Evolutionary conservation across 1,140 invertebrate species (phyloP), one percentile per base, ranked within the genome.

Genomic region (Cecropterus lyciades): DNA sequence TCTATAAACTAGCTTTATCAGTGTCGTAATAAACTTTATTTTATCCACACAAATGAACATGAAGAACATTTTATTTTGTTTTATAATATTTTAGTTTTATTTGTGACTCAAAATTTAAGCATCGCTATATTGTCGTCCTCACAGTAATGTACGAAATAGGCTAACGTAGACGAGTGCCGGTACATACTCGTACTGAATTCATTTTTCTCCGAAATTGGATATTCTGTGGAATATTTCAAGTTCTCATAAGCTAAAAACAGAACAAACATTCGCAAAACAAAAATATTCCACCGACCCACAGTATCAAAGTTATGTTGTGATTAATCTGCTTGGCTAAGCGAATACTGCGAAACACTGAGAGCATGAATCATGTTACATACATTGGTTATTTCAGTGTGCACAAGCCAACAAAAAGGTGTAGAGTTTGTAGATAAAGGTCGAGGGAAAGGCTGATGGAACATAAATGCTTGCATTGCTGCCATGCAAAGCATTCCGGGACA

Each of bases 361-460:
- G 52, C 74, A 82, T 80, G 75, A 77, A 84, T 85, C 74, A 85
- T 85, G 84, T 79, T 79, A 78, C 80, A 82, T 79, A 75, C 75
- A 79, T 83, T 83, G 75, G 76, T 76, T 82, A 82, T 80, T 77
- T 74, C 70, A 71, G 73, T 73, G 69, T 65, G 70, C 57, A 57
- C 67, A 45, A 68, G 46, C 70, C 73, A 77, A 75, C 71, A 82
- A 77, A 76, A 75, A 70, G 67, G 67, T 62, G 62, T 27, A 52
- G 66, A 68, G 65, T 60, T 65, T 51, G 11, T 69, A 78, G 70
- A 80, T 82, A 78, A 82, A 80, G 73, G 49, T 55, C 65, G 17
- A 55, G 27, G 33, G 56, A 63, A 52, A 55, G 52, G 43, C 52
- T 40, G 46, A 62, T 62, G 43, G 40, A 67, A 48, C 37, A 53